Percentiles rank a stretch among this genome's conserved stretches.
These are phyloP conservation scores for Trematocara macrostoma DNA, from an alignment of 2,113 vertebrate genomes.

Conservation along the genomic window DNA sequence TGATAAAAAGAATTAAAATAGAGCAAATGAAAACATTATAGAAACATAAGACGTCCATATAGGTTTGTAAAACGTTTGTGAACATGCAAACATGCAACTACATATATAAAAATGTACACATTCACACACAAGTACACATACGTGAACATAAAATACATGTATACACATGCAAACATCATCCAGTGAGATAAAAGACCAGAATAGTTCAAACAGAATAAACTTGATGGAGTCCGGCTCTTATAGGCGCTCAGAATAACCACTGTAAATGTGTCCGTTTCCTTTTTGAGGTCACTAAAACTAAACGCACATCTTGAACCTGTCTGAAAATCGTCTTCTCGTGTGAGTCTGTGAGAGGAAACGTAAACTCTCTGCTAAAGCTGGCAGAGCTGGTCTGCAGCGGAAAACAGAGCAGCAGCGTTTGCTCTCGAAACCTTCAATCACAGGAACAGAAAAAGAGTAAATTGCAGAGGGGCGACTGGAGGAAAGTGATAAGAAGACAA, in stretches of 20 bases:
- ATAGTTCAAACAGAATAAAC: neutral
- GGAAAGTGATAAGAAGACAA: neutral
- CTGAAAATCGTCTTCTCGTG: neutral
- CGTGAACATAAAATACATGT: neutral
- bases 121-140: neutral
- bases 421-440: neutral
- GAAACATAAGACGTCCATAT: neutral
- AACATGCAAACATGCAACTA: neutral
- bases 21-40: neutral
- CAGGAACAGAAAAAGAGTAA: neutral
- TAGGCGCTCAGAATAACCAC: neutral
- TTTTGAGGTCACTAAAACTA: neutral
- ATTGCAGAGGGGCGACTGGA: neutral
- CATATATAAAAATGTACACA: neutral
- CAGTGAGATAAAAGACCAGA: neutral
- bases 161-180: neutral
- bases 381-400: neutral
- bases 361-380: neutral
- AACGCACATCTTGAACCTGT: neutral
- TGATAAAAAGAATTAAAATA: no score
- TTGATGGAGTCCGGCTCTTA: neutral
- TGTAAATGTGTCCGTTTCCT: fast-evolving
- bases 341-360: neutral
- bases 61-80: neutral
- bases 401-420: neutral